Evolutionary conservation across 2,888 invertebrate genomes (phyloP).

Genomic region (Colostygia pectinataria): DNA sequence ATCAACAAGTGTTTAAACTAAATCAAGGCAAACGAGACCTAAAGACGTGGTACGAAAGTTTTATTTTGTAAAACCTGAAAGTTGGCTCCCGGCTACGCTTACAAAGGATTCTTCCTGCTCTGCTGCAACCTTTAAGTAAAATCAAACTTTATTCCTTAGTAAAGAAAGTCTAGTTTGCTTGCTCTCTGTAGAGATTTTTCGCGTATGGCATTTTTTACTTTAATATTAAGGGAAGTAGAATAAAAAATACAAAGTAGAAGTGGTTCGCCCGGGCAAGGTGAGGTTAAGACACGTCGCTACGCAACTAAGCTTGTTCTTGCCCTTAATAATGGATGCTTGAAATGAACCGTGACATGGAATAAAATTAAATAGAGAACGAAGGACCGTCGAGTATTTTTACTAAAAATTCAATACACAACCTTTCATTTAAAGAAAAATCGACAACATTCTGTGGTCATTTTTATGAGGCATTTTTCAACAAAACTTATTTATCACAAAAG

Average conservation of each 20-base stretch:
- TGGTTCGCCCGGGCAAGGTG: conserved; percentile 29
- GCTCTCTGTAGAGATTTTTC: background rate
- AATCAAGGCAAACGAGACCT: conserved; percentile 8
- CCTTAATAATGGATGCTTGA: conserved; percentile 40
- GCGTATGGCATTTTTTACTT: conserved; percentile 10
- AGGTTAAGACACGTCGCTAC: conserved; percentile 30
- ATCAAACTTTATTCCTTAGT: background rate
- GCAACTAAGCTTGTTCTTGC: conserved; percentile 31
- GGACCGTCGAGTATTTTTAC: conserved; percentile 4
- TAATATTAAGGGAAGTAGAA: background rate
- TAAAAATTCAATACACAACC: background rate
- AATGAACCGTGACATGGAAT: conserved; percentile 16
- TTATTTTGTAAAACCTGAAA: background rate
- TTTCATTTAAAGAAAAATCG: background rate
- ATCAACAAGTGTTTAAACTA: conserved; percentile 32
- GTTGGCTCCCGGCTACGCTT: conserved; percentile 7
- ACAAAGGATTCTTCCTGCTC: conserved; percentile 6
- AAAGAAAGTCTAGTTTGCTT: conserved; percentile 8
- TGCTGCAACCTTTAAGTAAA: background rate
- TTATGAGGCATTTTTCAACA: too few relatives aligned
- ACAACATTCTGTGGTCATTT: too few relatives aligned
- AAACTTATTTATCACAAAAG: too few relatives aligned
- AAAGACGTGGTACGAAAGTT: background rate
- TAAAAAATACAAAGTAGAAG: background rate
- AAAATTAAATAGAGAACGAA: conserved; percentile 10